Evolutionary conservation across 2,113 vertebrate species (phyloP).

Genomic region (Otus sunia): DNA sequence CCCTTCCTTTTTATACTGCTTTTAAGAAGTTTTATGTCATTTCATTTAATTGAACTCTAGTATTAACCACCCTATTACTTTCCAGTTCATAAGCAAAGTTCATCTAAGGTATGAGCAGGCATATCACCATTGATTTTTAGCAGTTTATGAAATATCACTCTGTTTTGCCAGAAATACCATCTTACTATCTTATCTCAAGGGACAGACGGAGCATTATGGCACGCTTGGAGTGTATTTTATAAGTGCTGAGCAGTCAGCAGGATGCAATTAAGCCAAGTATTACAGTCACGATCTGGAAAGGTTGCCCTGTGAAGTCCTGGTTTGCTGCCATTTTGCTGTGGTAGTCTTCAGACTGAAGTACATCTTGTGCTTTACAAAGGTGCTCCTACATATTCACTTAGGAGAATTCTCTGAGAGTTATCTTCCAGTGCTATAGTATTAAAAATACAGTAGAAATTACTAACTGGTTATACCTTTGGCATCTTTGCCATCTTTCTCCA

Average conservation of each 20-base stretch:
- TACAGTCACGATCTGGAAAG: not conserved
- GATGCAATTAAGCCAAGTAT: slow-evolving; percentile 7
- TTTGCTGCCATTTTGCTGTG: not conserved
- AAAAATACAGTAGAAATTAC: not conserved
- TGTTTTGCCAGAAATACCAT: slow-evolving; percentile 43
- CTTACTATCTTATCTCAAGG: not conserved
- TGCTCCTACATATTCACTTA: not conserved
- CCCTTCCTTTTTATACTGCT: not conserved
- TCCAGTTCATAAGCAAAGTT: slow-evolving; percentile 20
- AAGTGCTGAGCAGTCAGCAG: not conserved
- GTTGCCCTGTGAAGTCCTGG: not conserved
- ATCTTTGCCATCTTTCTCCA: not conserved
- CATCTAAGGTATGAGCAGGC: not conserved
- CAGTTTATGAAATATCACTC: slow-evolving; percentile 28
- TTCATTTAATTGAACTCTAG: not conserved
- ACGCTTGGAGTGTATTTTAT: not conserved
- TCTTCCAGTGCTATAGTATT: not conserved
- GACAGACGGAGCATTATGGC: not conserved
- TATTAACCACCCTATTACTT: not conserved
- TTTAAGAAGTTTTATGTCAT: not conserved
- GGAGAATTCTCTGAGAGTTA: not conserved
- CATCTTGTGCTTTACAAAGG: not conserved
- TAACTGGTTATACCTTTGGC: not conserved
- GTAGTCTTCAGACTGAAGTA: not conserved
- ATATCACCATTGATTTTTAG: slow-evolving; percentile 17